Evolutionary conservation across 1,140 invertebrate genomes (phyloP).

Genomic region (Ceratitis capitata): DNA sequence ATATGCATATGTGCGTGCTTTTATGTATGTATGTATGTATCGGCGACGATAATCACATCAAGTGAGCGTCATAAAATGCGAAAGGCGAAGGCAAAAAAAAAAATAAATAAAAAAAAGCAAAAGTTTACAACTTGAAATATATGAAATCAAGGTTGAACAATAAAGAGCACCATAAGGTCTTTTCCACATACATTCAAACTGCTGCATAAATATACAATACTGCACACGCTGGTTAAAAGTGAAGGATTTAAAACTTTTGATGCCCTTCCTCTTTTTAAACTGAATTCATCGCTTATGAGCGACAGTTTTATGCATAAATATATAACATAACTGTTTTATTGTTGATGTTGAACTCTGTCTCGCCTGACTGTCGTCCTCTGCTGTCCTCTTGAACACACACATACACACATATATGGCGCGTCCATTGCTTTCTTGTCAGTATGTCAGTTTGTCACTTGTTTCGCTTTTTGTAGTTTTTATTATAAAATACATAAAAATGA

Average conservation of each 20-base stretch:
- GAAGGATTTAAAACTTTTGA: constrained; percentile 27
- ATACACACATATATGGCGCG: neutral
- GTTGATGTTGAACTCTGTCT: neutral
- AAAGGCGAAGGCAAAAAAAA: too few relatives aligned
- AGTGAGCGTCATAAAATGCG: constrained; percentile 8
- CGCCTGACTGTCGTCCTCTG: neutral
- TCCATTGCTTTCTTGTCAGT: constrained; percentile 6
- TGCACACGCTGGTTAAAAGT: neutral
- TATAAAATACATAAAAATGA: constrained; percentile 23
- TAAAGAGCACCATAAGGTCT: neutral
- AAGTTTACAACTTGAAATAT: neutral
- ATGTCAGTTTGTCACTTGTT: constrained; percentile 31
- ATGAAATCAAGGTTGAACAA: neutral
- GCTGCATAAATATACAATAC: too few relatives aligned
- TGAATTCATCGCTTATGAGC: neutral
- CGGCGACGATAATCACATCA: constrained; percentile 24
- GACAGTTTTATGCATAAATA: neutral
- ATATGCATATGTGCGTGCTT: neutral
- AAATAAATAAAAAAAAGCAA: neutral
- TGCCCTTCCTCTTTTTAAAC: constrained; percentile 6
- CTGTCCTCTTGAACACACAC: neutral
- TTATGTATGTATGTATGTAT: neutral
- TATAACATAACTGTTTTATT: neutral
- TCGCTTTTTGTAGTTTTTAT: constrained; percentile 27
- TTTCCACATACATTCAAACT: neutral